Evolutionary conservation across 2,113 vertebrate species (phyloP).

Genomic region (Tupaia tana): DNA sequence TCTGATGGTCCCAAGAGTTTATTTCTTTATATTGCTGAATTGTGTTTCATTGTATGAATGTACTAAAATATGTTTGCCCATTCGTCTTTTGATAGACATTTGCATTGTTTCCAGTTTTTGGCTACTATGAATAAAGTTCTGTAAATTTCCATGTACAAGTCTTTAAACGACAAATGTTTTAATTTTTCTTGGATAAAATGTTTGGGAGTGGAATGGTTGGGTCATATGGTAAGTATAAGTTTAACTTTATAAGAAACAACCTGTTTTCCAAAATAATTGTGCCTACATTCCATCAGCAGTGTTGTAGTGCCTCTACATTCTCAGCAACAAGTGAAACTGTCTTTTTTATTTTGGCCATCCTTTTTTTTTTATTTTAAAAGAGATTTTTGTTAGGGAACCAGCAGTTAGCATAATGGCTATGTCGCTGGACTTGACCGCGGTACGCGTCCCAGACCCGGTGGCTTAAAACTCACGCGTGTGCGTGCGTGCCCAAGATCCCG

Average conservation of each 20-base stretch:
- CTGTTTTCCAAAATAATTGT: background rate
- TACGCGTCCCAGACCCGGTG: too few relatives aligned
- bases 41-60: background rate
- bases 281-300: background rate
- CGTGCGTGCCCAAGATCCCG: too few relatives aligned
- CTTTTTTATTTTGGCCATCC: background rate
- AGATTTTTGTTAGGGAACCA: too few relatives aligned
- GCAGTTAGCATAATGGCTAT: too few relatives aligned
- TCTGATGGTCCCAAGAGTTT: background rate
- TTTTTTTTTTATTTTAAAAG: too few relatives aligned
- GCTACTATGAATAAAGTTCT: background rate
- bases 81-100: background rate
- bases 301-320: background rate
- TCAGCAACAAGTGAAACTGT: background rate
- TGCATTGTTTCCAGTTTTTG: background rate
- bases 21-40: background rate
- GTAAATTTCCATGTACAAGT: background rate
- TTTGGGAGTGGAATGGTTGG: background rate
- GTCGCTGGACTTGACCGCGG: too few relatives aligned
- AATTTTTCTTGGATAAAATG: slow-evolving; percentile 5
- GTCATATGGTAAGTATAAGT: background rate
- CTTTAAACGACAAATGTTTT: background rate
- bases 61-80: background rate
- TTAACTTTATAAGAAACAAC: background rate
- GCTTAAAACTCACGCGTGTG: too few relatives aligned